These are phyloP conservation scores for Myripristis murdjan DNA, from an alignment of 2,797 vertebrate species.

Conservation along the genomic window DNA sequence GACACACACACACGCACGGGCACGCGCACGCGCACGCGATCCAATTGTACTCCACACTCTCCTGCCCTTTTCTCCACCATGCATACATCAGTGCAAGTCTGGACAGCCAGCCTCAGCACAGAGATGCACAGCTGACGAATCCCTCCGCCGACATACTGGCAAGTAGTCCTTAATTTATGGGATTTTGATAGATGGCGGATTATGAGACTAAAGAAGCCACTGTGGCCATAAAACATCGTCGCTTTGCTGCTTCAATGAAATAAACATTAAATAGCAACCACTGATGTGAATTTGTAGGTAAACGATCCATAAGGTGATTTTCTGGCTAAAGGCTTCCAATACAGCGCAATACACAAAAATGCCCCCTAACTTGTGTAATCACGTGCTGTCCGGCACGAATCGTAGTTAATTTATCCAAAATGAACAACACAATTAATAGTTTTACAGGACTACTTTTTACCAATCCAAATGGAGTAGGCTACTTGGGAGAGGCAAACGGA, in stretches of 20 bases:
- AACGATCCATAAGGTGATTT: background rate
- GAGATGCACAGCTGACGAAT: conserved; percentile 85
- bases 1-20: conserved; percentile 32
- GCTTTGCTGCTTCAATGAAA: background rate
- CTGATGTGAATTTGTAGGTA: background rate
- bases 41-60: conserved; percentile 41
- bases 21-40: conserved; percentile 19
- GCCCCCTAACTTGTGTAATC: background rate
- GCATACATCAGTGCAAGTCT: conserved; percentile 85
- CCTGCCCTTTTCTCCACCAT: conserved; percentile 66
- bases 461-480: conserved; percentile 78
- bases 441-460: conserved; percentile 73
- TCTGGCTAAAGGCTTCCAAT: conserved; percentile 1
- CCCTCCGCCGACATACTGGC: conserved; percentile 83
- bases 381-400: background rate
- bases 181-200: conserved; percentile 68
- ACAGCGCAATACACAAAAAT: accelerated
- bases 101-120: conserved; percentile 85
- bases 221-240: background rate
- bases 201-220: conserved; percentile 21
- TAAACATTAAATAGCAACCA: background rate
- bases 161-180: conserved; percentile 83
- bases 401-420: background rate
- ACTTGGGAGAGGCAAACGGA: conserved; percentile 80
- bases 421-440: conserved; percentile 34